phyloP scores from a whole-genome alignment of 2,797 vertebrate species.

The Aplochiton taeniatus region DNA sequence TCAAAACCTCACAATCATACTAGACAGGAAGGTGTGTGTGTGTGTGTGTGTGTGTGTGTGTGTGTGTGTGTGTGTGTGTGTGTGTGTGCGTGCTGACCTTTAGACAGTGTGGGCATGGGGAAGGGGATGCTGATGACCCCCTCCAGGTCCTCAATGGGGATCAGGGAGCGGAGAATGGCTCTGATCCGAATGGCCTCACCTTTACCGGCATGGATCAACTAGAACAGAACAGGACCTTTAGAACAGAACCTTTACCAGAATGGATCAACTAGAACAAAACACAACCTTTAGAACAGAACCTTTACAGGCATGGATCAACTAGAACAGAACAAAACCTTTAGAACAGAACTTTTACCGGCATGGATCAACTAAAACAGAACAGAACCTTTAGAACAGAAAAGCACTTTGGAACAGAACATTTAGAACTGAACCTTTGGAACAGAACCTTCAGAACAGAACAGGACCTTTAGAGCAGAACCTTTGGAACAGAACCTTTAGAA shows the following conservation, averaged over 20 bases:
- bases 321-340: too few species aligned
- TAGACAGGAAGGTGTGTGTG: not conserved
- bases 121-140: slow-evolving; percentile 95
- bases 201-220: slow-evolving; percentile 95
- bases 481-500: too few species aligned
- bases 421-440: too few species aligned
- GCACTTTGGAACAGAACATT: too few species aligned
- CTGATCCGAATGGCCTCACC: slow-evolving; percentile 95
- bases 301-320: too few species aligned
- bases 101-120: slow-evolving; percentile 89
- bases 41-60: not conserved
- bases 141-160: slow-evolving; percentile 92
- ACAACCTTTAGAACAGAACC: too few species aligned
- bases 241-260: too few species aligned
- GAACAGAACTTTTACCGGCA: slow-evolving; percentile 65
- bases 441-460: slow-evolving; percentile 73
- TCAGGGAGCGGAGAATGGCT: slow-evolving; percentile 92
- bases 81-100: slow-evolving; percentile 73
- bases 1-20: too few species aligned
- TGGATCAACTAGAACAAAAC: too few species aligned
- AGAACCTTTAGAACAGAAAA: too few species aligned
- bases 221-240: slow-evolving; percentile 4
- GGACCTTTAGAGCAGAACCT: not conserved
- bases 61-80: not conserved
- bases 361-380: slow-evolving; percentile 82